These are phyloP conservation scores for Amorpha juglandis DNA, from an alignment of 2,888 invertebrate genomes.

Conservation along the genomic window DNA sequence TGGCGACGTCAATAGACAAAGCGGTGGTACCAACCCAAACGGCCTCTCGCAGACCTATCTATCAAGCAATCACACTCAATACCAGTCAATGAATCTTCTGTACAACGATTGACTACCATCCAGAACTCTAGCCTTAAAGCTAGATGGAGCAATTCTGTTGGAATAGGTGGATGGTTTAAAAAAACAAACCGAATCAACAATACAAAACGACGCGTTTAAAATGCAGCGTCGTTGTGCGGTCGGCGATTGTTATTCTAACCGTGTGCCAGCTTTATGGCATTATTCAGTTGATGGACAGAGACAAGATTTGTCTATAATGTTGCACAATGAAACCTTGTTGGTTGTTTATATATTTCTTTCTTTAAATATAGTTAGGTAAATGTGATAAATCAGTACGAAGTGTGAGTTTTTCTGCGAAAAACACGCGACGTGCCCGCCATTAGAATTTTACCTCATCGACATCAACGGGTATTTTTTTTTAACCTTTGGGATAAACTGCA, in stretches of 20 bases:
- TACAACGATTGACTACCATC: no score
- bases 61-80: no score
- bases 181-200: neutral
- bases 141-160: no score
- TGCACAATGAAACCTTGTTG: neutral
- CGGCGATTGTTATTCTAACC: slow-evolving; percentile 1
- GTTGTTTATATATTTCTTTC: neutral
- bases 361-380: neutral
- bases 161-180: neutral
- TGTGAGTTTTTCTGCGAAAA: neutral
- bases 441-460: no score
- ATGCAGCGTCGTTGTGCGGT: neutral
- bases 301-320: neutral
- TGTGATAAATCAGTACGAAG: neutral
- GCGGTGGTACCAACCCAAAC: no score
- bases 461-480: no score
- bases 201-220: neutral
- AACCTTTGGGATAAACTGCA: no score
- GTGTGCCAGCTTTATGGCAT: slow-evolving; percentile 4
- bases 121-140: no score
- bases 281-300: slow-evolving; percentile 2
- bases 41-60: no score
- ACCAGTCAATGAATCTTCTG: no score
- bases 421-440: neutral
- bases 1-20: no score